phyloP scores from a whole-genome alignment of 2,797 vertebrate species.

The Alcedo atthis region DNA sequence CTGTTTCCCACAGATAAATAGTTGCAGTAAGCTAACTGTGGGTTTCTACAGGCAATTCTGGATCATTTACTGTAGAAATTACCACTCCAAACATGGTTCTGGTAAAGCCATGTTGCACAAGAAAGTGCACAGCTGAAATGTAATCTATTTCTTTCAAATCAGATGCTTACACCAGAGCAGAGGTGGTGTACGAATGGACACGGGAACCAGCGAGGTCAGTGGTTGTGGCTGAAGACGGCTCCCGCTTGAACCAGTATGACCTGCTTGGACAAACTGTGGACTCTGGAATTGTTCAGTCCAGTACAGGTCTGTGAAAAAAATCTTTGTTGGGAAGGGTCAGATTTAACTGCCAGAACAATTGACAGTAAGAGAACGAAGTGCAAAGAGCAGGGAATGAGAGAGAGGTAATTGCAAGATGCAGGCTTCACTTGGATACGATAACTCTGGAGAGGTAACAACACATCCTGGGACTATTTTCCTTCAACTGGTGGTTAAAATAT shows the following conservation, averaged over 20 bases:
- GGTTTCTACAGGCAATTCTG: neutral
- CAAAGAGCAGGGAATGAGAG: neutral
- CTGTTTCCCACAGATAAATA: neutral
- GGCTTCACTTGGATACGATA: neutral
- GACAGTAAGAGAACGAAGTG: neutral
- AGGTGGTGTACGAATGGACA: conserved; percentile 97
- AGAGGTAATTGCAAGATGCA: neutral
- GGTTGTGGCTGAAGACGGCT: conserved; percentile 96
- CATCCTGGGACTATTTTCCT: neutral
- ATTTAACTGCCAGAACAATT: neutral
- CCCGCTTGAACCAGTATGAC: conserved; percentile 96
- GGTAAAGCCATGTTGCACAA: neutral
- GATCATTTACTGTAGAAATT: neutral
- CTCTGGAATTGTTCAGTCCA: conserved; percentile 96
- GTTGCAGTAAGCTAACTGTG: neutral
- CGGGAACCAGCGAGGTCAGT: conserved; percentile 92
- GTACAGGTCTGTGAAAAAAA: conserved; percentile 87
- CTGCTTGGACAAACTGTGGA: conserved; percentile 95
- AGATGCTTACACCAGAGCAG: conserved; percentile 97
- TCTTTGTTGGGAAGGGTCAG: neutral
- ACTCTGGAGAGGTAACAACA: neutral
- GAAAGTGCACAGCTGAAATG: neutral
- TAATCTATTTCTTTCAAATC: neutral
- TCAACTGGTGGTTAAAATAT: neutral
- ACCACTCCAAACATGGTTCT: neutral